Base-by-base conservation (phyloP, 2,888 invertebrate genomes). In the Platycheirus albimanus region DNA sequence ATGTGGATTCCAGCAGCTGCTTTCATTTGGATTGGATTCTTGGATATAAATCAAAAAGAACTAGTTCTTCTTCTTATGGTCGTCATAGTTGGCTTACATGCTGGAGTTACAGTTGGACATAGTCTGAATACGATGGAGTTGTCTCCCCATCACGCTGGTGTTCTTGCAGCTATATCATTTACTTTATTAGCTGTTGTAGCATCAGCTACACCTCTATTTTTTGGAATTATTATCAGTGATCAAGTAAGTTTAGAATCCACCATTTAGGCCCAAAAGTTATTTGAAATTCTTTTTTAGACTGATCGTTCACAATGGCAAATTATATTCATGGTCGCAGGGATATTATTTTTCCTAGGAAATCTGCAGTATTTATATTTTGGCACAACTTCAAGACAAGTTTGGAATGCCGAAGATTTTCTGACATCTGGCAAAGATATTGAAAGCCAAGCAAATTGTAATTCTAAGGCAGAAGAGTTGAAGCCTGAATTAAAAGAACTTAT, bases 311-410 rank as follows among this genome's bases (percentile, higher is more conserved):
- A 95, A 87, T 96, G 96, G 96, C 92, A 93, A 80, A 92, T 93
- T 71, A 94, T 96, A n/a, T 96, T 96, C 89, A 94, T 94, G 87
- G 91, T 78, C 28, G 63, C 96, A 0, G 93, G 95, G 0, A 92
- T 91, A 10, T 91, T 95, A 8, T 96, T 95, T 87, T 92, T 95
- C 78, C 87, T 94, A 41, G 93, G 95, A 7, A 95, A 95, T 87
- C 89, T 94, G 10, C 92, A 95, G 85, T 96, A 94, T 88, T 87
- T 95, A 4, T 88, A 94, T 3, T 95, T 94, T 88, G 94, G 94
- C 11, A 93, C 93, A 20, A 93, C 93, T 0, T 91, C 93, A 84
- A 91, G 92, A 0, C 96, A 96, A 87, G 89, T 92, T 0, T 96
- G 96, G 96, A 94, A 95, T 87, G 92, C 93, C 92, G 93, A 87